These are phyloP conservation scores for Thyatira batis DNA, from an alignment of 2,888 invertebrate species.

Conservation along the genomic window DNA sequence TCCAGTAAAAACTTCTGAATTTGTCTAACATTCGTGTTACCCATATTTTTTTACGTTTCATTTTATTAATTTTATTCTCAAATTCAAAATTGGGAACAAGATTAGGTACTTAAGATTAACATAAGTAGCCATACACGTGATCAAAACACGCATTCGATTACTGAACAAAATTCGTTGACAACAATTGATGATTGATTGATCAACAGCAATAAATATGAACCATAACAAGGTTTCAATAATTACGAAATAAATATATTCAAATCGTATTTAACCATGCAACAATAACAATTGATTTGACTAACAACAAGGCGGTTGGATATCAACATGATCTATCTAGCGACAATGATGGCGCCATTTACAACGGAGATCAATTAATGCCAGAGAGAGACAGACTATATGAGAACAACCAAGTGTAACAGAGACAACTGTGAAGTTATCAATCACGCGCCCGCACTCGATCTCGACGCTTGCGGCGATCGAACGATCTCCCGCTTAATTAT, in stretches of 20 bases:
- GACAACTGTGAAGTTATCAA: constrained; percentile 69
- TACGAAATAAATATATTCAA: constrained; percentile 1
- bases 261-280: constrained; percentile 26
- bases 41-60: no score
- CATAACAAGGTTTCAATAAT: not conserved
- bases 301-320: constrained; percentile 59
- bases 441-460: constrained; percentile 76
- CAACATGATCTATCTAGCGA: constrained; percentile 71
- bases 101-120: not conserved
- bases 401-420: constrained; percentile 35
- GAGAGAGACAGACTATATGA: constrained; percentile 44
- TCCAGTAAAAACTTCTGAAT: no score
- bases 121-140: not conserved
- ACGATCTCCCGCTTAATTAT: constrained; percentile 76
- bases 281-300: constrained; percentile 67
- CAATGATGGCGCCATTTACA: constrained; percentile 75
- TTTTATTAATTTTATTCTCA: no score
- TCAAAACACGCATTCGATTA: not conserved
- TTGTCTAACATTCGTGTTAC: no score
- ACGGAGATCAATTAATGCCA: constrained; percentile 74
- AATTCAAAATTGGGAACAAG: no score
- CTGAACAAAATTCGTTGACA: not conserved
- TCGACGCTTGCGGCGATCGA: constrained; percentile 69
- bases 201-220: not conserved
- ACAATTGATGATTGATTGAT: not conserved